Conservation (phyloP, 2,113 vertebrate genomes). For the Pseudorhombus dupliciocellatus region DNA sequence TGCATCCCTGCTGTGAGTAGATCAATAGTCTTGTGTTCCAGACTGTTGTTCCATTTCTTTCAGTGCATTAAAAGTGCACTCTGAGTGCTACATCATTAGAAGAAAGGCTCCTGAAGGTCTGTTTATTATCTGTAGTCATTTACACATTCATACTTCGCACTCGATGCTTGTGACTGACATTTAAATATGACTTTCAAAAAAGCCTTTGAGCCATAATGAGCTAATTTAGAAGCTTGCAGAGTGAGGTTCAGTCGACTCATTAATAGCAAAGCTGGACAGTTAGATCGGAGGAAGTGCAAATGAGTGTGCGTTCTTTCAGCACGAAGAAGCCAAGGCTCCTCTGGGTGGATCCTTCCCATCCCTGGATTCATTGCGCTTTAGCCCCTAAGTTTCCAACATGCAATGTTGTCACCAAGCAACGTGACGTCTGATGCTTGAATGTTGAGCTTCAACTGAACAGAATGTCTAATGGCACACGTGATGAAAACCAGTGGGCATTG, state of each 20-base stretch:
- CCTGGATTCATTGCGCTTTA: too few species aligned
- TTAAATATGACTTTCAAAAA: constrained; percentile 13
- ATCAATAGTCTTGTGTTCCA: constrained; percentile 17
- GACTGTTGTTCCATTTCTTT: constrained; percentile 2
- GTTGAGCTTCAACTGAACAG: too few species aligned
- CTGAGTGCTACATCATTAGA: constrained; percentile 42
- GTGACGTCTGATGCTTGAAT: too few species aligned
- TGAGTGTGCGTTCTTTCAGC: background rate
- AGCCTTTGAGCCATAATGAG: constrained; percentile 30
- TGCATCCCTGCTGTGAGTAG: constrained; percentile 1
- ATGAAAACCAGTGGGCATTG: background rate
- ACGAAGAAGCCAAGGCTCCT: too few species aligned
- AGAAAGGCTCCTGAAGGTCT: constrained; percentile 4
- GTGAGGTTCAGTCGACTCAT: background rate
- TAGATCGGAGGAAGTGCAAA: background rate
- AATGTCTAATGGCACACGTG: background rate
- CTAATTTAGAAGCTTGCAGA: constrained; percentile 19
- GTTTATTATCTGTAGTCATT: constrained; percentile 15
- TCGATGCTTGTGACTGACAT: constrained; percentile 15
- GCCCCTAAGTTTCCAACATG: too few species aligned
- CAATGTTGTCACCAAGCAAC: too few species aligned
- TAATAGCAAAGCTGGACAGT: constrained; percentile 15
- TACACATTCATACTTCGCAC: constrained; percentile 21
- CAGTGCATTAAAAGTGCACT: constrained; percentile 8
- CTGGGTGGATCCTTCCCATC: too few species aligned